Base-by-base conservation (phyloP, 2,888 invertebrate genomes). In the Zelleria hepariella region DNA sequence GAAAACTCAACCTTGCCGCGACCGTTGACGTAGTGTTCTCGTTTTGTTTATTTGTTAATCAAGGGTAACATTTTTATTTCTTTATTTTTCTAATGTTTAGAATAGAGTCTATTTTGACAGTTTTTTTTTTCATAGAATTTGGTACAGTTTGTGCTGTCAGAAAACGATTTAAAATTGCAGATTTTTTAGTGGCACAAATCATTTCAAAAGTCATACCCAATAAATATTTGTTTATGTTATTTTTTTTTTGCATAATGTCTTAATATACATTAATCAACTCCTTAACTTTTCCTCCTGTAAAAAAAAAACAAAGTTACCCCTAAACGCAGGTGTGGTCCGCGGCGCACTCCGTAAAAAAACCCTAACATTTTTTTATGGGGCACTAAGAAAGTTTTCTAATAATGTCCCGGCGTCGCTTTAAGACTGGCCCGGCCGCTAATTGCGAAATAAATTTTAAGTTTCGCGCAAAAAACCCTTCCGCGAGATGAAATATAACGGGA, bases 361-460 rank as follows among this genome's bases (percentile, higher is more conserved):
- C 20, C 8, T 18, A 66, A 74, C 32, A 42, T 5, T 42, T 84
- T 85, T 84, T 85, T 82, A 82, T 78, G 80, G 51, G 75, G 75
- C 82, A 72, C 76, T 80, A 81, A 82, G 73, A 82, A 88, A 88
- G 74, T 88, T 87, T 86, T 82, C 82, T 83, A 85, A 87, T 88
- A 86, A 86, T 84, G 86, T 86, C 73, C 67, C 68, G 70, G 70
- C 74, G 77, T 72, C 71, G 70, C 74, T 77, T 80, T 78, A 77
- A 80, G 76, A 79, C 70, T 68, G 18, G 78, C 75, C 74, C 68
- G 73, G 70, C 77, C 84, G 79, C 85, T 87, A 88, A 88, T 88
- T 88, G 79, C 86, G 76, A 85, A 80, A 88, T 88, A 87, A 88
- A 88, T 88, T 86, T 80, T 69, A 80, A 82, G 81, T 86, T 86